phyloP scores from a whole-genome alignment of 2,888 invertebrate species.

The Mesopsocus fuscifrons region DNA sequence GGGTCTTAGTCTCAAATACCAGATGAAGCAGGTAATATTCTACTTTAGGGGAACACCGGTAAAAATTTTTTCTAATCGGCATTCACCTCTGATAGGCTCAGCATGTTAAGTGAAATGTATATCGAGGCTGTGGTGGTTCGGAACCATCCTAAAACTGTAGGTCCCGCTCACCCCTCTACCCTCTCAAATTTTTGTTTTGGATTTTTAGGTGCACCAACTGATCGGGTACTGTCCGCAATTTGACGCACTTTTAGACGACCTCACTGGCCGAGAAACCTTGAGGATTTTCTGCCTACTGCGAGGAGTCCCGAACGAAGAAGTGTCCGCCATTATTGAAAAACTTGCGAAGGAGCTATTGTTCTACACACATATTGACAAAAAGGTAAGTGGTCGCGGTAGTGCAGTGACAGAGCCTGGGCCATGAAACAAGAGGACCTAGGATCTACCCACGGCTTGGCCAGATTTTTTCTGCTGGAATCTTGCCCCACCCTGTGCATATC shows the following conservation, averaged over 20 bases:
- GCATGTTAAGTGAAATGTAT: no score
- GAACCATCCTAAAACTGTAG: no score
- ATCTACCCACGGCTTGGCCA: no score
- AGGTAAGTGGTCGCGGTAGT: slow-evolving; percentile 21
- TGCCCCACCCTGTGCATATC: no score
- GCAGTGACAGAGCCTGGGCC: no score
- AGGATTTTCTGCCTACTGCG: slow-evolving; percentile 42
- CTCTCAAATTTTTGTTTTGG: slow-evolving; percentile 6
- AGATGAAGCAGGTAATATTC: slow-evolving; percentile 18
- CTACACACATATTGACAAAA: slow-evolving; percentile 38
- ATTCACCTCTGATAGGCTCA: no score
- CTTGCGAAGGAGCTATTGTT: slow-evolving; percentile 39
- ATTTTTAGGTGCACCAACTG: slow-evolving; percentile 20
- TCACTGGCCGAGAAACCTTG: slow-evolving; percentile 50
- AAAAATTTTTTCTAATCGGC: no score
- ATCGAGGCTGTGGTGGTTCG: no score
- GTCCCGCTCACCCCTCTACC: slow-evolving; percentile 3
- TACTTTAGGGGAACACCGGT: slow-evolving; percentile 12
- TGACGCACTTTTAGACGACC: slow-evolving; percentile 47
- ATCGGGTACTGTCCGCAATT: slow-evolving; percentile 59
- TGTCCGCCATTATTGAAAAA: slow-evolving; percentile 23
- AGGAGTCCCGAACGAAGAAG: slow-evolving; percentile 31
- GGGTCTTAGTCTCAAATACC: slow-evolving; percentile 25
- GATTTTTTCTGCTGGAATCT: no score
- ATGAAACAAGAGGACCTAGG: no score